Percentiles rank a stretch among this genome's conserved stretches.
Conservation (phyloP, 2,113 vertebrate genomes). For the Carassius gibelio region DNA sequence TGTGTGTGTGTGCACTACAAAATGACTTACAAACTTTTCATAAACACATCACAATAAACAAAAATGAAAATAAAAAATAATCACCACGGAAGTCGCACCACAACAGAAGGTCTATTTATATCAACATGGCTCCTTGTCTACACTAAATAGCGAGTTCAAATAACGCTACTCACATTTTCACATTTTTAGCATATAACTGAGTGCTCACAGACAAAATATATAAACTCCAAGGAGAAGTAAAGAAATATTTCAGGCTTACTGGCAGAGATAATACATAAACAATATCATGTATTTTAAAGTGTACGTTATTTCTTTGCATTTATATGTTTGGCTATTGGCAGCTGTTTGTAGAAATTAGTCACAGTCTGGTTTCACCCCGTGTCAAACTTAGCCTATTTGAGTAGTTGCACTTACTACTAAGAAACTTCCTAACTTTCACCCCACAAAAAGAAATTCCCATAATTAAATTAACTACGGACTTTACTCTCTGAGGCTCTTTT, state of each 20-base stretch:
- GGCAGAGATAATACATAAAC: neutral
- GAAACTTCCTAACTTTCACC: neutral
- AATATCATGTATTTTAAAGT: neutral
- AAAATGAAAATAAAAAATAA: too few species aligned
- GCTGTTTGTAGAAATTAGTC: neutral
- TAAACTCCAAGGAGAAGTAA: neutral
- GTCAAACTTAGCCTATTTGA: neutral
- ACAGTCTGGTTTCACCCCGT: neutral
- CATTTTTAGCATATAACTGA: slow-evolving; percentile 1
- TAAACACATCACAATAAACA: neutral
- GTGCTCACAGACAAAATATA: neutral
- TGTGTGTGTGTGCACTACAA: neutral
- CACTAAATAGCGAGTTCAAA: neutral
- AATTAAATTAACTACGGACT: neutral
- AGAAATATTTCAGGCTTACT: neutral
- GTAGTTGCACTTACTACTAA: too few species aligned
- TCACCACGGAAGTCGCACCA: neutral
- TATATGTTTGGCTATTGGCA: neutral
- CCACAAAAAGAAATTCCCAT: neutral
- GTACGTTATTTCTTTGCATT: neutral
- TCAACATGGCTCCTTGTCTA: neutral
- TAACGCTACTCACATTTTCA: neutral
- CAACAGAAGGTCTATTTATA: neutral
- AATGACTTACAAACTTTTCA: neutral
- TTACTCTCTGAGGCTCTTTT: neutral